These are phyloP conservation scores for Galaxea fascicularis DNA, from an alignment of 92 coral and sea anemone genomes.

Conservation along the genomic window DNA sequence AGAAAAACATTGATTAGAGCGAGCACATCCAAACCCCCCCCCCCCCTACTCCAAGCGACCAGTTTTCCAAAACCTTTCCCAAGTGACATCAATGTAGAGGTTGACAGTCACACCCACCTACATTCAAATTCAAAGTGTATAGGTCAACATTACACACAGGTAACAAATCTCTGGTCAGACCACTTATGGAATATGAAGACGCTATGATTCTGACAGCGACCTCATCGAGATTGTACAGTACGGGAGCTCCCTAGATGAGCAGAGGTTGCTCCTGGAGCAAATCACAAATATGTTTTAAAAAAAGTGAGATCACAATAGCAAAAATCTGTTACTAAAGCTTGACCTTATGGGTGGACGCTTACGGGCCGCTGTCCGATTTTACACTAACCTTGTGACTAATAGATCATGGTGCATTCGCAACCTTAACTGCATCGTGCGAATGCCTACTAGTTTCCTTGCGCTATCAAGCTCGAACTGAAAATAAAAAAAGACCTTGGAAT, in stretches of 20 bases:
- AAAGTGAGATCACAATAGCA: neutral
- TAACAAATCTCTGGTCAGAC: no score
- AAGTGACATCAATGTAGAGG: slow-evolving; percentile 9
- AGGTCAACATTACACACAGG: no score
- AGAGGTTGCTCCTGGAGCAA: no score
- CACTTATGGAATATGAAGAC: no score
- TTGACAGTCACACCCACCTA: no score
- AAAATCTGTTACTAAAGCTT: neutral
- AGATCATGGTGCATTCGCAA: slow-evolving; percentile 54
- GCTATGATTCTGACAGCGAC: no score
- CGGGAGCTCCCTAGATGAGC: no score
- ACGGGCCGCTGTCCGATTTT: neutral
- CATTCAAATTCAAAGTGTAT: no score
- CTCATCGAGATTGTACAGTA: no score
- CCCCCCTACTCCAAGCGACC: no score
- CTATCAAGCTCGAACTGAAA: slow-evolving; percentile 44
- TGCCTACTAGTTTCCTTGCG: slow-evolving; percentile 41
- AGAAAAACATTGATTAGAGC: neutral
- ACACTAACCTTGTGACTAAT: slow-evolving; percentile 57
- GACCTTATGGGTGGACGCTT: neutral
- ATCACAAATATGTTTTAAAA: neutral
- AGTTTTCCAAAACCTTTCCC: neutral
- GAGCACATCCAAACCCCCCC: no score
- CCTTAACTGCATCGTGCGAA: slow-evolving; percentile 50
- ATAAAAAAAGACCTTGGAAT: neutral